Conservation (phyloP, 2,113 vertebrate species). For the Podarcis muralis region DNA sequence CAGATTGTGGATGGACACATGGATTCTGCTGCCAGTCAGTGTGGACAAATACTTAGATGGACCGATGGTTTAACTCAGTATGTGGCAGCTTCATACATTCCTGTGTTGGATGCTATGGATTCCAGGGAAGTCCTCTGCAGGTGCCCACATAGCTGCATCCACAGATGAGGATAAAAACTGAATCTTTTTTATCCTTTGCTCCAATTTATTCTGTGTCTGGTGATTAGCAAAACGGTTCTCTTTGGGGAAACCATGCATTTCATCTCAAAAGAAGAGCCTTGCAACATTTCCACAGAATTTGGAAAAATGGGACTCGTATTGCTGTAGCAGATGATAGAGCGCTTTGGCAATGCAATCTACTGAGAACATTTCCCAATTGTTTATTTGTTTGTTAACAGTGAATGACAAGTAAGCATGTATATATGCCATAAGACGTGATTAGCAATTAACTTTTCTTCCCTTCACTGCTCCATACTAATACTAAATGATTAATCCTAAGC, state of each 20-base stretch:
- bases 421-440: neutral
- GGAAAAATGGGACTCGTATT: neutral
- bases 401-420: neutral
- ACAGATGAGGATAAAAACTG: neutral
- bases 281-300: neutral
- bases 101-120: too few relatives aligned
- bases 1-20: too few relatives aligned
- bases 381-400: neutral
- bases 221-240: neutral
- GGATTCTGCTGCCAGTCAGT: too few relatives aligned
- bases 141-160: neutral
- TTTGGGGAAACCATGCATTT: neutral
- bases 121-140: too few relatives aligned
- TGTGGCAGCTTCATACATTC: too few relatives aligned
- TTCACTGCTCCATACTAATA: neutral
- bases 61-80: too few relatives aligned
- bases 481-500: neutral
- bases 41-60: too few relatives aligned
- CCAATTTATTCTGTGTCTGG: neutral
- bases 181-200: neutral
- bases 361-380: neutral
- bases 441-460: neutral
- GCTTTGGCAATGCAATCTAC: neutral
- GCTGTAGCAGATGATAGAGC: neutral
- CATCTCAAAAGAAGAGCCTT: neutral